Conservation (phyloP, 2,113 vertebrate genomes). For the Psephotus haematonotus region DNA sequence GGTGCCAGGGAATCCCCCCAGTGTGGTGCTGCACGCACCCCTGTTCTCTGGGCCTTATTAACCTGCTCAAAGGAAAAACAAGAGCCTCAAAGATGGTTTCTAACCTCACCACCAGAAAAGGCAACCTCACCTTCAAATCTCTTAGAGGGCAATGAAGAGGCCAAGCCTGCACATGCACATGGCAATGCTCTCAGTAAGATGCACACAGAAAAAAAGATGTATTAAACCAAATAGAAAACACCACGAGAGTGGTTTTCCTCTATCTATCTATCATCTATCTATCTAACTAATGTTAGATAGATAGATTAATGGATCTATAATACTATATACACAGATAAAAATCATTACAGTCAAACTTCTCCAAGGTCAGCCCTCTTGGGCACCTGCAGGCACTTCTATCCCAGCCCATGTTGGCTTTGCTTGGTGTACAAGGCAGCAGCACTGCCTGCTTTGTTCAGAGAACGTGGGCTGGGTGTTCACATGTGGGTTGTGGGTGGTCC, state of each 20-base stretch:
- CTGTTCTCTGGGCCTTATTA: not conserved
- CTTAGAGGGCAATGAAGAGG: not conserved
- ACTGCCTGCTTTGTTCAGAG: not conserved
- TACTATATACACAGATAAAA: not conserved
- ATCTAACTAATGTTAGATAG: not conserved
- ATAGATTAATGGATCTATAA: not conserved
- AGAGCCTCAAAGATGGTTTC: not conserved
- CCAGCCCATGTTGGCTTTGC: not conserved
- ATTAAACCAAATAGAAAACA: not conserved
- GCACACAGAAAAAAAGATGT: not conserved
- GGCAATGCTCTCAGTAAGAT: not conserved
- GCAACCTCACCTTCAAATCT: not conserved
- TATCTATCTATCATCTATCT: too few relatives aligned
- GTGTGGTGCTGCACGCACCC: not conserved
- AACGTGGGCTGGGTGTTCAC: not conserved
- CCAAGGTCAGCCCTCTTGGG: not conserved
- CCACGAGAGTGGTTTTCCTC: not conserved
- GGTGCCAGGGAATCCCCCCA: not conserved
- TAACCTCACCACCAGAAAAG: not conserved
- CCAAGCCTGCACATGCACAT: accelerated
- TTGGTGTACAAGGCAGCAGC: accelerated
- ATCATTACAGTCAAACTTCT: accelerated
- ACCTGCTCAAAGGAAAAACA: not conserved
- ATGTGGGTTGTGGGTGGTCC: not conserved
- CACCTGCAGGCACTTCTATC: not conserved